A percentile compares a stretch with the other conserved stretches of the same genome.
Evolutionary conservation across 2,888 invertebrate species (phyloP).

Genomic region (Apamea crenata): DNA sequence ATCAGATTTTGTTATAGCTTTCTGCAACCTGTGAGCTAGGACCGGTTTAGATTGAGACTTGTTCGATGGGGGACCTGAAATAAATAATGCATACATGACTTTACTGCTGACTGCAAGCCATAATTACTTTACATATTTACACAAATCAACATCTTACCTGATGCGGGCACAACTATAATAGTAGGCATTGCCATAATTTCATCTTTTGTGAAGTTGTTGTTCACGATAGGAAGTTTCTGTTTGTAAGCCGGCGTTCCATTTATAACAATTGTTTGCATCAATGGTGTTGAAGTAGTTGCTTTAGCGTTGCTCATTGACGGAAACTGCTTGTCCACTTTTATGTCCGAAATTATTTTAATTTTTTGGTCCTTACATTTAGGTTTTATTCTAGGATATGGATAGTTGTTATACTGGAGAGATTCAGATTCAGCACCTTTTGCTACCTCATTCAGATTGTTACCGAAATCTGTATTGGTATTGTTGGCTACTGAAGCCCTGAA

Average conservation of each 20-base stretch:
- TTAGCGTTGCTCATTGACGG: constrained; percentile 68
- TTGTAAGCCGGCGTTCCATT: constrained; percentile 85
- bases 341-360: constrained; percentile 85
- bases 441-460: constrained; percentile 48
- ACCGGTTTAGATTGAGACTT: constrained; percentile 64
- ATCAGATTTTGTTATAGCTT: constrained; percentile 58
- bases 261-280: constrained; percentile 83
- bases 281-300: constrained; percentile 79
- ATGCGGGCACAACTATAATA: constrained; percentile 83
- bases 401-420: constrained; percentile 58
- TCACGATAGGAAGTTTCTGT: constrained; percentile 66
- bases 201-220: constrained; percentile 80
- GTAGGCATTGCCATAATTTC: constrained; percentile 90
- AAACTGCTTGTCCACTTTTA: constrained; percentile 80
- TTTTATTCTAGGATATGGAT: constrained; percentile 61
- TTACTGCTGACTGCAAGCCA: background rate
- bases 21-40: constrained; percentile 60
- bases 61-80: constrained; percentile 73
- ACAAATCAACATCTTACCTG: constrained; percentile 75
- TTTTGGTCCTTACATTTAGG: constrained; percentile 77
- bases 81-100: constrained; percentile 12
- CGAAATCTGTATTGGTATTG: constrained; percentile 62
- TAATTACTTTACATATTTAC: background rate
- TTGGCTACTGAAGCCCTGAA: constrained; percentile 72
- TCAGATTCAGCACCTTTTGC: constrained; percentile 60